A percentile compares a stretch with the other conserved stretches of the same genome.
Conservation (phyloP, 2,888 invertebrate species). For the Portevinia maculata region DNA sequence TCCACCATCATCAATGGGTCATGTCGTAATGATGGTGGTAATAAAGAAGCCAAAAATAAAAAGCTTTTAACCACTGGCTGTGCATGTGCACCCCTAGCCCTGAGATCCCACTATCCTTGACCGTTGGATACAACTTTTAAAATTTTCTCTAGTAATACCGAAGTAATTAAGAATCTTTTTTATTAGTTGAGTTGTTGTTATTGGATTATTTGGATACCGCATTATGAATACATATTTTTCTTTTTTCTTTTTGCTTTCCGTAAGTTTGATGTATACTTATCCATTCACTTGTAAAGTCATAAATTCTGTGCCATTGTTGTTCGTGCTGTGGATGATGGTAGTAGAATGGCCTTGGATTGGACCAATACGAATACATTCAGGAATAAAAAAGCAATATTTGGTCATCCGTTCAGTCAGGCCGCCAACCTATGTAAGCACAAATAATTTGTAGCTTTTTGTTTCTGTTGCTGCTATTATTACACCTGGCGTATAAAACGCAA, state of each 20-base stretch:
- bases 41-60: constrained; percentile 49
- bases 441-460: constrained; percentile 38
- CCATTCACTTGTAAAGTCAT: constrained; percentile 50
- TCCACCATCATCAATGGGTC: constrained; percentile 27
- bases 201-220: too few species aligned
- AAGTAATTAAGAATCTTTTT: constrained; percentile 41
- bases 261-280: constrained; percentile 34
- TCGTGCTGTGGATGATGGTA: too few species aligned
- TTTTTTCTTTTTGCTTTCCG: constrained; percentile 8
- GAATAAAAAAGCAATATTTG: constrained; percentile 36
- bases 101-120: not conserved
- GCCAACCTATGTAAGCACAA: constrained; percentile 46
- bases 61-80: constrained; percentile 49
- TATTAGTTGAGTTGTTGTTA: constrained; percentile 9
- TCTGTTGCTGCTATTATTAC: constrained; percentile 38
- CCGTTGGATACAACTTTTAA: constrained; percentile 26
- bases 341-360: constrained; percentile 48
- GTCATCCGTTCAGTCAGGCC: constrained; percentile 35
- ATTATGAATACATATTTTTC: constrained; percentile 21
- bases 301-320: constrained; percentile 34
- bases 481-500: constrained; percentile 1
- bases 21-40: constrained; percentile 31
- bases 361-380: constrained; percentile 32
- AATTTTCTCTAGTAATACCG: constrained; percentile 24
- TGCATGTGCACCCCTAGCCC: constrained; percentile 6